A percentile compares a stretch with the other conserved stretches of the same genome.
Evolutionary conservation across 1,140 invertebrate genomes (phyloP).

Genomic region (Chironomus striatipennis): DNA sequence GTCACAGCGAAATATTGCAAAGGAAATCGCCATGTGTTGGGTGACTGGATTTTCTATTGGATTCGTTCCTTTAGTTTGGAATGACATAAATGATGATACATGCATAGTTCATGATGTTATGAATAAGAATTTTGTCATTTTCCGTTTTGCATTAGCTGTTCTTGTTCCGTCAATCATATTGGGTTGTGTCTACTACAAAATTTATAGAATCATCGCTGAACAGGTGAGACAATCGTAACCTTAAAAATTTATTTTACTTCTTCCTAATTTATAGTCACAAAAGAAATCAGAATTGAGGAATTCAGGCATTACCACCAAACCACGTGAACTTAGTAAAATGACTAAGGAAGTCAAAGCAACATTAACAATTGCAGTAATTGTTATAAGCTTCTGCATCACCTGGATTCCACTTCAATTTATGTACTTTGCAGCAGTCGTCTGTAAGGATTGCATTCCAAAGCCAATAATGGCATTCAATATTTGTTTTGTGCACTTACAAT

Average conservation of each 20-base stretch:
- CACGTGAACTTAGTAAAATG: too few relatives aligned
- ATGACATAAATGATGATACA: constrained; percentile 59
- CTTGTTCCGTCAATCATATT: constrained; percentile 77
- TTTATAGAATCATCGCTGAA: constrained; percentile 77
- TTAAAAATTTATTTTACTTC: too few relatives aligned
- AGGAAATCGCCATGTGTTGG: constrained; percentile 64
- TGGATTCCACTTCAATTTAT: constrained; percentile 89
- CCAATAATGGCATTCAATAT: neutral
- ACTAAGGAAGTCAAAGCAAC: constrained; percentile 51
- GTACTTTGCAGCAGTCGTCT: constrained; percentile 48
- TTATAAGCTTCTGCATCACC: constrained; percentile 84
- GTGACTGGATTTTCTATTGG: constrained; percentile 68
- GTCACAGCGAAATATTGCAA: neutral
- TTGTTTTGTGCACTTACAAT: neutral
- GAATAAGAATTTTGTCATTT: constrained; percentile 79
- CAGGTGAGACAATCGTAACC: constrained; percentile 51
- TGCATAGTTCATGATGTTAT: constrained; percentile 47
- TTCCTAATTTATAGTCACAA: too few relatives aligned
- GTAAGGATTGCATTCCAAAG: too few relatives aligned
- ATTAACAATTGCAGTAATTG: constrained; percentile 81
- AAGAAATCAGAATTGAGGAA: constrained; percentile 51
- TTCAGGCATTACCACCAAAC: constrained; percentile 39
- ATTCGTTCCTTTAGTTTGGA: constrained; percentile 75
- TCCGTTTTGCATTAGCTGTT: constrained; percentile 81
- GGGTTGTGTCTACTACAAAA: constrained; percentile 81